These are phyloP conservation scores for Zosterops lateralis DNA, from an alignment of 2,113 vertebrate genomes.

Conservation along the genomic window DNA sequence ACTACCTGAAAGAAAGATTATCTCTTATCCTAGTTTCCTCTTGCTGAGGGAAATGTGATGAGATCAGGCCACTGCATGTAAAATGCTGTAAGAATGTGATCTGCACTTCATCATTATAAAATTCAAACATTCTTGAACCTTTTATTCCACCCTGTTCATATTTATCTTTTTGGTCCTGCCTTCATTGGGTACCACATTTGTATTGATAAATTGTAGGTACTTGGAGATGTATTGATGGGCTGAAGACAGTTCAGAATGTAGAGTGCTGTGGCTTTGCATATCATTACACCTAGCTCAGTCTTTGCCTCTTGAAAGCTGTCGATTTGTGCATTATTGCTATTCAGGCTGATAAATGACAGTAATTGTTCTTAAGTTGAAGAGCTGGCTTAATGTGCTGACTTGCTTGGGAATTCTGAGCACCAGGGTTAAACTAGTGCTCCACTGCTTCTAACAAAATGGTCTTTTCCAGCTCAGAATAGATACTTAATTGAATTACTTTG, in stretches of 20 bases:
- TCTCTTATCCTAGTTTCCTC: slow-evolving; percentile 40
- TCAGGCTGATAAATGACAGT: slow-evolving; percentile 88
- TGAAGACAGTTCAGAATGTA: slow-evolving; percentile 77
- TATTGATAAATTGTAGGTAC: slow-evolving; percentile 83
- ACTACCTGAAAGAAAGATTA: slow-evolving; percentile 61
- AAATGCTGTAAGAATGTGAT: slow-evolving; percentile 71
- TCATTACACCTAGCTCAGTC: slow-evolving; percentile 79
- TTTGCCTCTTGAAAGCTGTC: slow-evolving; percentile 84
- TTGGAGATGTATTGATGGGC: slow-evolving; percentile 82
- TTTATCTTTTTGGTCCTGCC: slow-evolving; percentile 79
- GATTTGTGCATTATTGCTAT: slow-evolving; percentile 86
- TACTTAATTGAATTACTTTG: slow-evolving; percentile 81
- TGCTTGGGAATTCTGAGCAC: slow-evolving; percentile 80
- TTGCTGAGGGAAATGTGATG: slow-evolving; percentile 66
- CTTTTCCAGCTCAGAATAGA: slow-evolving; percentile 74
- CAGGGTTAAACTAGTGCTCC: slow-evolving; percentile 75
- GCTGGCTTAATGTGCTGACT: slow-evolving; percentile 82
- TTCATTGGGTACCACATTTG: slow-evolving; percentile 77
- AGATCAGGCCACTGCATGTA: slow-evolving; percentile 76
- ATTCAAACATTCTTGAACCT: slow-evolving; percentile 78
- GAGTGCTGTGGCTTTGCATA: slow-evolving; percentile 82
- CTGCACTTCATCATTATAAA: slow-evolving; percentile 78
- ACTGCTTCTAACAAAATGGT: slow-evolving; percentile 75
- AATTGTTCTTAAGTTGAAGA: slow-evolving; percentile 88
- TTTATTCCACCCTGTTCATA: slow-evolving; percentile 73